phyloP scores from a whole-genome alignment of 2,797 vertebrate genomes.

The Sciurus carolinensis region DNA sequence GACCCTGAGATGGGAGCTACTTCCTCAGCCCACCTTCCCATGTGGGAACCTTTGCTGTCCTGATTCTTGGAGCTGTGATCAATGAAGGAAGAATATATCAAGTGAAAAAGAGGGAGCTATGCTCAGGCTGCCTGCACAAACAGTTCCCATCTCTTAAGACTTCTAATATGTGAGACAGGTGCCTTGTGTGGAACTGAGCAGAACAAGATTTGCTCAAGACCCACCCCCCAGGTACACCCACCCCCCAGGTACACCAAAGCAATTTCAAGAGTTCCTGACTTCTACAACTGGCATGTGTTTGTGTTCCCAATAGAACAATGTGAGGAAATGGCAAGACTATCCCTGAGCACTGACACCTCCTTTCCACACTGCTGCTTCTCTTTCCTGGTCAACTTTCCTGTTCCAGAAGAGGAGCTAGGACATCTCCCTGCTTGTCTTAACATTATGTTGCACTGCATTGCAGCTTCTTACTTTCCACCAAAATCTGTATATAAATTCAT shows the following conservation, averaged over 20 bases:
- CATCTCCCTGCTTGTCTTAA: not conserved
- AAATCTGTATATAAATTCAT: too few species aligned
- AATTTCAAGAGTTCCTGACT: not conserved
- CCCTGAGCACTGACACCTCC: not conserved
- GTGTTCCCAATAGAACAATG: not conserved
- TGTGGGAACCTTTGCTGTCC: not conserved
- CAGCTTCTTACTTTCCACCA: not conserved
- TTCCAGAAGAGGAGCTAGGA: too few species aligned
- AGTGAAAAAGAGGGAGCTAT: not conserved
- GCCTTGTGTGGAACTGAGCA: not conserved
- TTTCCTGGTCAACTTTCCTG: not conserved
- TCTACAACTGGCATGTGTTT: not conserved
- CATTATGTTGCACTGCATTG: not conserved
- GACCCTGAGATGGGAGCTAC: not conserved
- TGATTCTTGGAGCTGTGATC: not conserved
- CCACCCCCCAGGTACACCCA: not conserved
- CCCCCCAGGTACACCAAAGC: not conserved
- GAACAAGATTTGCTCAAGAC: too few species aligned
- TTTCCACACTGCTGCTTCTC: too few species aligned
- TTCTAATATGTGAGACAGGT: not conserved
- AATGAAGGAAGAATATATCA: not conserved
- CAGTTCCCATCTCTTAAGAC: rapidly evolving
- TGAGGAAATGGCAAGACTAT: not conserved
- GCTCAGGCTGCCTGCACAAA: not conserved
- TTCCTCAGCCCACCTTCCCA: not conserved